phyloP scores from a whole-genome alignment of 2,113 vertebrate genomes.

The Vidua chalybeata region DNA sequence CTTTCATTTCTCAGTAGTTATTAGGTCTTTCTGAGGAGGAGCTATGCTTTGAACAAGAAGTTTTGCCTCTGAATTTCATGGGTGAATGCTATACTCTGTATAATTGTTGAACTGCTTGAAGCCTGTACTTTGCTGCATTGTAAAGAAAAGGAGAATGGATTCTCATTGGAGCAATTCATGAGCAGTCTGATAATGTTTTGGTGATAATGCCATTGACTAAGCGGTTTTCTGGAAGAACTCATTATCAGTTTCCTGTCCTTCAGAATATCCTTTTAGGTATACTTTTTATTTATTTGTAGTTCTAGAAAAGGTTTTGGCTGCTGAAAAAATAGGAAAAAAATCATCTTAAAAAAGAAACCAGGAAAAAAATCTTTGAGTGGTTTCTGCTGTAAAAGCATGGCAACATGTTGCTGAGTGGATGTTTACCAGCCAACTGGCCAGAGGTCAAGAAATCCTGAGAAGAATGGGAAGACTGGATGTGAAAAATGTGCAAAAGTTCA shows the following conservation, averaged over 20 bases:
- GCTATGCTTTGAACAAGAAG: neutral
- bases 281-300: neutral
- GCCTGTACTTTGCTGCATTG: neutral
- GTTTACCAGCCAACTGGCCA: neutral
- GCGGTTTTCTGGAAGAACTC: neutral
- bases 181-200: neutral
- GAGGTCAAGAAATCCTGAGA: neutral
- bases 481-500: neutral
- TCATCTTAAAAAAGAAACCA: neutral
- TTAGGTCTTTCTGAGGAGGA: neutral
- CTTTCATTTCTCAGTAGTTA: neutral
- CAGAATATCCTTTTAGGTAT: neutral
- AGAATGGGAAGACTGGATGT: neutral
- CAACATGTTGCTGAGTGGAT: neutral
- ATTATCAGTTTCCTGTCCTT: neutral
- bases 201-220: neutral
- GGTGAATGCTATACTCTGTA: neutral
- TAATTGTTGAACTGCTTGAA: neutral
- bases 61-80: neutral
- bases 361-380: neutral
- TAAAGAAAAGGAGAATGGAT: neutral
- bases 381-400: neutral
- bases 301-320: neutral
- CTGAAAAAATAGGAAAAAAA: rapidly evolving
- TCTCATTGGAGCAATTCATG: neutral